Evolutionary conservation across 2,888 invertebrate species (phyloP).

Genomic region (Hermaeophaga mercurialis): DNA sequence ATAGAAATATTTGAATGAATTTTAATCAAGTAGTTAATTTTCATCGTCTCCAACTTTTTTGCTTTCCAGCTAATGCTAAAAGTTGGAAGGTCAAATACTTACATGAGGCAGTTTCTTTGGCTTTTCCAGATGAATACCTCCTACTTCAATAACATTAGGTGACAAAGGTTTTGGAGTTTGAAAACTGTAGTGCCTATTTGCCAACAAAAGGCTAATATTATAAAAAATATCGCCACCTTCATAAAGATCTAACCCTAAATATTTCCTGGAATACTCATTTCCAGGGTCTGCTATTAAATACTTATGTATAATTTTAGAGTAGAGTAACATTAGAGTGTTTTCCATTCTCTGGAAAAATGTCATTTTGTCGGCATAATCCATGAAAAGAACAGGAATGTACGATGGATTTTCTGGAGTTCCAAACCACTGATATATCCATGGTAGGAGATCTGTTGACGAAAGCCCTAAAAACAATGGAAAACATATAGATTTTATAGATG

Average conservation of each 20-base stretch:
- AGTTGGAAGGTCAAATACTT: too few relatives aligned
- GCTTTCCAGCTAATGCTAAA: too few relatives aligned
- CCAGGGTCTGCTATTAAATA: slow-evolving; percentile 36
- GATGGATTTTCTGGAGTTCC: slow-evolving; percentile 60
- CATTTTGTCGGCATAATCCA: slow-evolving; percentile 50
- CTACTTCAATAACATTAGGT: slow-evolving; percentile 61
- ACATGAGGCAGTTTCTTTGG: slow-evolving; percentile 35
- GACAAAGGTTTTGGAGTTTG: slow-evolving; percentile 57
- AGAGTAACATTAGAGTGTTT: slow-evolving; percentile 53
- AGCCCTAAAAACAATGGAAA: slow-evolving; percentile 7
- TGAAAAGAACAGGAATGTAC: slow-evolving; percentile 59
- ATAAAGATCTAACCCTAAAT: slow-evolving; percentile 47
- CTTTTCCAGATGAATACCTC: slow-evolving; percentile 60
- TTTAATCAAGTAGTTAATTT: too few relatives aligned
- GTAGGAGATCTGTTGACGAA: slow-evolving; percentile 34
- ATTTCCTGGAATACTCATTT: slow-evolving; percentile 43
- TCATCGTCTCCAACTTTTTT: too few relatives aligned
- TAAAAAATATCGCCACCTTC: slow-evolving; percentile 54
- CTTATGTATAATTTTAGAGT: slow-evolving; percentile 39
- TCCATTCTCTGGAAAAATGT: slow-evolving; percentile 53
- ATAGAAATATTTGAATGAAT: too few relatives aligned
- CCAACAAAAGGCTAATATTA: slow-evolving; percentile 58
- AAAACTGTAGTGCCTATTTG: slow-evolving; percentile 57
- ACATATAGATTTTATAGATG: slow-evolving; percentile 12
- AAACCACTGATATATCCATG: slow-evolving; percentile 59